A percentile compares a stretch with the other conserved stretches of the same genome.
These are phyloP conservation scores for Anguilla rostrata DNA, from an alignment of 2,113 vertebrate species.

Conservation along the genomic window DNA sequence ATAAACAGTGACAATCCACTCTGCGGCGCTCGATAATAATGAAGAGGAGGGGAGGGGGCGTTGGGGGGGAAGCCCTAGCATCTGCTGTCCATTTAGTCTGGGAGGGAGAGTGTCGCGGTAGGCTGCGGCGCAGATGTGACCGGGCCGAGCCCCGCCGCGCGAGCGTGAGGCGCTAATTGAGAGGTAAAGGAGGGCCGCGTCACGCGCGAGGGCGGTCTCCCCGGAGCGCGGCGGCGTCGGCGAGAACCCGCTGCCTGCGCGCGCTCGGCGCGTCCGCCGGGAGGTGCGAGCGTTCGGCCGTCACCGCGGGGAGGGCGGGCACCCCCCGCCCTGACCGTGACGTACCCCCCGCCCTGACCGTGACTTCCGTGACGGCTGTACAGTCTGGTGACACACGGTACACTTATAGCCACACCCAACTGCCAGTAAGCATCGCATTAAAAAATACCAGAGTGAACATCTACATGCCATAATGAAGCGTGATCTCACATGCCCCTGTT, in stretches of 20 bases:
- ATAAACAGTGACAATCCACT: neutral
- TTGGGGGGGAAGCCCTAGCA: slow-evolving; percentile 15
- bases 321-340: slow-evolving; percentile 38
- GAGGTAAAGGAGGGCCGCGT: slow-evolving; percentile 60
- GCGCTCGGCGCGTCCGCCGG: neutral
- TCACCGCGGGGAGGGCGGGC: neutral
- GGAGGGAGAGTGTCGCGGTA: slow-evolving; percentile 20
- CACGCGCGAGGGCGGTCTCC: slow-evolving; percentile 54
- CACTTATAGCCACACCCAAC: neutral
- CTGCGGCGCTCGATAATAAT: neutral
- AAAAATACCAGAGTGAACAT: neutral
- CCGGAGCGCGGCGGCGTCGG: neutral
- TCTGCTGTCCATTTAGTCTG: slow-evolving; percentile 31
- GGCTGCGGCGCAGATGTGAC: slow-evolving; percentile 45
- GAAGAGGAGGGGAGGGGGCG: neutral
- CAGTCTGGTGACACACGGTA: neutral
- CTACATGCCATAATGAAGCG: neutral
- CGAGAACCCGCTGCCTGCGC: neutral
- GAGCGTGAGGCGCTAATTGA: slow-evolving; percentile 61
- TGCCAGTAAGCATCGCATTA: neutral
- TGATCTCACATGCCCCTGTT: neutral
- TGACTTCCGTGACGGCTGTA: neutral
- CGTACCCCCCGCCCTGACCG: no score
- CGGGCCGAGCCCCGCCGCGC: slow-evolving; percentile 38
- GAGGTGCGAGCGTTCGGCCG: neutral